These are phyloP conservation scores for Poeciliopsis occidentalis DNA, from an alignment of 2,113 vertebrate species.

Conservation along the genomic window DNA sequence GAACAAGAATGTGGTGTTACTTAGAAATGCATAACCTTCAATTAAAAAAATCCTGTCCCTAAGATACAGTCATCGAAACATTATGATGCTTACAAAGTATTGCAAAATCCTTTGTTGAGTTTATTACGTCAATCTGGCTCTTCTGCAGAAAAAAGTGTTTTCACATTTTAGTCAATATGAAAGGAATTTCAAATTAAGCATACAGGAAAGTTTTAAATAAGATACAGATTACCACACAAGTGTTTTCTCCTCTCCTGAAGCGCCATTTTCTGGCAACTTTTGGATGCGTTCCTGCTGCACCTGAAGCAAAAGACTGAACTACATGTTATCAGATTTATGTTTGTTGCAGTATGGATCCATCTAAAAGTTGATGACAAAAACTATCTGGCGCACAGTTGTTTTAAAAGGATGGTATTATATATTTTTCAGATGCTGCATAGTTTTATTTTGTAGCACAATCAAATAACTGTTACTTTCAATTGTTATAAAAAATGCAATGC, in stretches of 20 bases:
- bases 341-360: background rate
- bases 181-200: background rate
- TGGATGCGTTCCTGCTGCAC: too few relatives aligned
- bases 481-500: too few relatives aligned
- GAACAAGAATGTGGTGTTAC: background rate
- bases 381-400: background rate
- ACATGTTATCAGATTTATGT: too few relatives aligned
- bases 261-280: too few relatives aligned
- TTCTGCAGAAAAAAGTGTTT: background rate
- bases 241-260: background rate
- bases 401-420: too few relatives aligned
- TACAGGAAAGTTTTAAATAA: background rate
- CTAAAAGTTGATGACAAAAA: background rate
- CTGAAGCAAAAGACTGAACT: too few relatives aligned
- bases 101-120: background rate
- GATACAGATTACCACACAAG: background rate
- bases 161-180: background rate
- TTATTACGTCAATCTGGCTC: background rate
- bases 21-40: background rate
- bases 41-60: background rate
- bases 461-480: too few relatives aligned
- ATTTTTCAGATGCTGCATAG: too few relatives aligned
- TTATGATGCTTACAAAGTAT: background rate
- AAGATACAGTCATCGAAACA: background rate
- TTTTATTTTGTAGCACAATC: too few relatives aligned